Base-by-base conservation (phyloP, 2,797 vertebrate species). In the Vireo griseus region DNA sequence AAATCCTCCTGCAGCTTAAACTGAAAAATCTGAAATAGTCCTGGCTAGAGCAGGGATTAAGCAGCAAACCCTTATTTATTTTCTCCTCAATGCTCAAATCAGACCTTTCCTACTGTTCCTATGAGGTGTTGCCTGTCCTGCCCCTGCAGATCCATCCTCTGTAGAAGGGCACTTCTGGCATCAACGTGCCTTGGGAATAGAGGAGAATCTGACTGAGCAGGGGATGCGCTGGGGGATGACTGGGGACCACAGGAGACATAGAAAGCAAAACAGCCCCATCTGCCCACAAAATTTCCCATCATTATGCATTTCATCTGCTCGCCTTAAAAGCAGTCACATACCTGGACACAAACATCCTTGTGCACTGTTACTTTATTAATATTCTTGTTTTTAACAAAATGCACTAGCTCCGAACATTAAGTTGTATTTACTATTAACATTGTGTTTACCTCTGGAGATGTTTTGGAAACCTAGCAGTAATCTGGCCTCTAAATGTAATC, bases 11-110 rank as follows among this genome's bases (percentile, higher is more conserved):
- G 52, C 63, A 65, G 29, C 51, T 89, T 93, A 85, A 91, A 48
- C 59, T 71, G 76, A 76, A 81, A 91, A 86, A 86, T 73, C 58
- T 84, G 73, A 86, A 86, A 84, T 50, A 66, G 79, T 75, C 52
- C 51, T 90, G 79, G 47, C 69, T 75, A 82, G 76, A 88, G 87
- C 28, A 62, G 50, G 40, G 81, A 93, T 93, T 91, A 95, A 90
- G 72, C 51, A 80, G 58, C 44, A 91, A 88, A 69, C 8, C 6
- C 8, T 74, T 83, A 72, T 86, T 86, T 89, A 87, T 74, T 75
- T 88, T 73, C 54, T 72, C n/a, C 58, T 61, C 16, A 14, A 2
- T 69, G 17, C 44, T 88, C 69, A 69, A 67, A 84, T 45, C 50
- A 78, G 50, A 50, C 44, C 2, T 3, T 76, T 88, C 57, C 84